A percentile compares a stretch with the other conserved stretches of the same genome.
phyloP scores from a whole-genome alignment of 2,797 vertebrate species.

The Saxicola maurus region DNA sequence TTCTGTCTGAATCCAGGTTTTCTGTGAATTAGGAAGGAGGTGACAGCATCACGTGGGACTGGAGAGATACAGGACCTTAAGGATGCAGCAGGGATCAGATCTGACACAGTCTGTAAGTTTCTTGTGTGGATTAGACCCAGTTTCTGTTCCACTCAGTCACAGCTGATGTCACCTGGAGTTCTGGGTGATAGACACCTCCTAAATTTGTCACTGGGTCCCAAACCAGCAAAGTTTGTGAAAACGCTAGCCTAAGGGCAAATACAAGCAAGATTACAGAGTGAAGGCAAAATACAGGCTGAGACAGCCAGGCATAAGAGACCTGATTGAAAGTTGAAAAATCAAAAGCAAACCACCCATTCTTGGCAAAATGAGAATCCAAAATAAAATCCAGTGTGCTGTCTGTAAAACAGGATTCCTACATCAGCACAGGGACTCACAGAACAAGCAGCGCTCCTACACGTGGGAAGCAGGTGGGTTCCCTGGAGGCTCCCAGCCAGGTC shows the following conservation, averaged over 20 bases:
- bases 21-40: not conserved
- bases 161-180: not conserved
- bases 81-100: fast-evolving
- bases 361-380: not conserved
- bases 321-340: not conserved
- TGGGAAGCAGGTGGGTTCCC: not conserved
- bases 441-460: fast-evolving
- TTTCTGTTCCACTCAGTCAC: not conserved
- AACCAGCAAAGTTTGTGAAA: not conserved
- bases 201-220: not conserved
- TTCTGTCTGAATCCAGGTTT: not conserved
- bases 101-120: not conserved
- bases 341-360: not conserved
- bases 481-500: fast-evolving
- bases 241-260: not conserved
- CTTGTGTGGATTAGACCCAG: not conserved
- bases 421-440: not conserved
- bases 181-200: not conserved
- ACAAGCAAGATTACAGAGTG: not conserved
- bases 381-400: not conserved
- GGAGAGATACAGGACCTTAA: not conserved
- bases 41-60: not conserved
- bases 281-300: not conserved
- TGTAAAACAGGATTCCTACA: not conserved
- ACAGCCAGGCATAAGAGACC: not conserved